phyloP scores from a whole-genome alignment of 2,888 invertebrate genomes.

The Andrena dorsata region DNA sequence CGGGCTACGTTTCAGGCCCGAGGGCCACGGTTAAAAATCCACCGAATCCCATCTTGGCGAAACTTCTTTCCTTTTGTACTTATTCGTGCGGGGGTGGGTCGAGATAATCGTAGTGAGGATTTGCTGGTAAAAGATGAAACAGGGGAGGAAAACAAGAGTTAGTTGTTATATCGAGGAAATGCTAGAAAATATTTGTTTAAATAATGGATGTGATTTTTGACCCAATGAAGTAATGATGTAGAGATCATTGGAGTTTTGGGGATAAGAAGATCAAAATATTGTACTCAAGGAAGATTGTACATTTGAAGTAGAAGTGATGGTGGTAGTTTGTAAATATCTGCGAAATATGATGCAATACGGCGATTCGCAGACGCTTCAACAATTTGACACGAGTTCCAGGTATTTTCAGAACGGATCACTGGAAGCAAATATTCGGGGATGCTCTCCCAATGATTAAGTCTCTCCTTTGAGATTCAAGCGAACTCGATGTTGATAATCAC shows the following conservation, averaged over 20 bases:
- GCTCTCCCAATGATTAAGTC: slow-evolving; percentile 30
- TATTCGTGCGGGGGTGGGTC: too few species aligned
- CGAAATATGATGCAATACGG: slow-evolving; percentile 1
- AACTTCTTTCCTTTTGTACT: too few species aligned
- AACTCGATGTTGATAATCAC: slow-evolving; percentile 36
- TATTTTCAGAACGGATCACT: slow-evolving; percentile 38
- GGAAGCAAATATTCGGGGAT: slow-evolving; percentile 32
- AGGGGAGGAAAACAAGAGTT: too few species aligned
- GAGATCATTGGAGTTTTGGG: too few species aligned
- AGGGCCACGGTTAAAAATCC: slow-evolving; percentile 25
- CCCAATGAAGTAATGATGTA: too few species aligned
- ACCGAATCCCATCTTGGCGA: neutral
- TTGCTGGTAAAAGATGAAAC: too few species aligned
- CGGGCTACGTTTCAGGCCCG: neutral
- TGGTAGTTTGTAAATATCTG: neutral
- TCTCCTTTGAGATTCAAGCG: slow-evolving; percentile 29
- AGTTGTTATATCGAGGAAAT: too few species aligned
- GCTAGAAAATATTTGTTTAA: too few species aligned
- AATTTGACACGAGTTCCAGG: slow-evolving; percentile 9
- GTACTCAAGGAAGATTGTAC: neutral
- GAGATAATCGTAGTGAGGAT: too few species aligned
- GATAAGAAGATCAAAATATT: too few species aligned
- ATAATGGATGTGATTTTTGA: too few species aligned
- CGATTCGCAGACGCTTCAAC: slow-evolving; percentile 2
- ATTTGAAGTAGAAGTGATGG: too few species aligned